phyloP scores from a whole-genome alignment of 2,797 vertebrate species.

The Myotis myotis region DNA sequence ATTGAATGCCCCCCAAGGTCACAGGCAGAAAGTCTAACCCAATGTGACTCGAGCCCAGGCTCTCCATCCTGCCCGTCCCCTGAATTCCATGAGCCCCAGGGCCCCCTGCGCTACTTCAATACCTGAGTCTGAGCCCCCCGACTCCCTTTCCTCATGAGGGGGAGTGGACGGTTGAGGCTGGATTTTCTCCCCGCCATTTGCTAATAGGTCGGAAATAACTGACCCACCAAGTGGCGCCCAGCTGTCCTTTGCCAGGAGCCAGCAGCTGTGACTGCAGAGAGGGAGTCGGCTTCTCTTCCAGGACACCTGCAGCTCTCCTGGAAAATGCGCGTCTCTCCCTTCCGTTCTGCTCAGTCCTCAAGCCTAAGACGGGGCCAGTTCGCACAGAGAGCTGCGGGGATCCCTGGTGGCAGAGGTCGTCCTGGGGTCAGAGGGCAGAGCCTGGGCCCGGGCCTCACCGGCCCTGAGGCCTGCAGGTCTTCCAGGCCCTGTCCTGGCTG shows the following conservation, averaged over 20 bases:
- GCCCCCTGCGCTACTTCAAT: background rate
- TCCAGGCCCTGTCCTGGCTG: background rate
- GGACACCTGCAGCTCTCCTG: background rate
- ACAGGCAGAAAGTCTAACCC: background rate
- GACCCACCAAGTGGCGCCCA: background rate
- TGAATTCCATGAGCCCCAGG: background rate
- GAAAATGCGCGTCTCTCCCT: background rate
- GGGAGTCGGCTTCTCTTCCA: background rate
- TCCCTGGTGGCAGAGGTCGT: background rate
- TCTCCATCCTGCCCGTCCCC: background rate
- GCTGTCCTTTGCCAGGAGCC: background rate
- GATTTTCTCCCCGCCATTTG: background rate
- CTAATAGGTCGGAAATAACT: conserved; percentile 5
- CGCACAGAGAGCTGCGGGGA: background rate
- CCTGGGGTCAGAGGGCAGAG: background rate
- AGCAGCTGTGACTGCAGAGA: background rate
- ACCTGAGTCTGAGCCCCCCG: background rate
- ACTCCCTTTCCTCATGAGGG: background rate
- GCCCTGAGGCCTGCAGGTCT: background rate
- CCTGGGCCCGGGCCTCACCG: background rate
- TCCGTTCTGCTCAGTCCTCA: background rate
- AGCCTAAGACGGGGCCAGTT: background rate
- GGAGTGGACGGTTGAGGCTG: background rate
- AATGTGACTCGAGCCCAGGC: background rate
- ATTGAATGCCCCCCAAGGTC: background rate